Evolutionary conservation across 2,888 invertebrate genomes (phyloP), one percentile per base, ranked within the genome.

Genomic region (Chironomus riparius): DNA sequence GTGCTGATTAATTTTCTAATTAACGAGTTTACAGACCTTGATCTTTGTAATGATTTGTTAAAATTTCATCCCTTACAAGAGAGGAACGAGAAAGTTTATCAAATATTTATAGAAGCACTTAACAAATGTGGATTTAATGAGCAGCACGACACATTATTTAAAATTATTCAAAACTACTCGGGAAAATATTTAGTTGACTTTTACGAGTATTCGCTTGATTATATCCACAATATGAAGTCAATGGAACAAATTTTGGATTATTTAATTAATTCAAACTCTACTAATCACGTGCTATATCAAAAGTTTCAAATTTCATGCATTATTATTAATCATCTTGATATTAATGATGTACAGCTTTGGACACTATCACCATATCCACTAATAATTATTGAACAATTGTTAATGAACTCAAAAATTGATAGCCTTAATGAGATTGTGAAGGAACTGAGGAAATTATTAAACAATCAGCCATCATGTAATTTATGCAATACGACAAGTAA

Each of bases 331-430:
- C 87, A 87, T 79, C 86, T 92, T 75, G 86, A 88, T 5, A 76
- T 80, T 0, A 85, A 83, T 68, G 87, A 91, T 15, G 12, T 12
- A 80, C 87, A 88, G 75, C 87, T 91, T 77, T 88, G 90, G 82
- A 87, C 88, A 78, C 81, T 92, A 22, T 86, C 91, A 21, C 87
- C 88, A 69, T 87, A 87, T 78, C 96, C 96, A 0, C 81, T 92
- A 61, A 83, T 92, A 3, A 90, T 96, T 80, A 85, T 95, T 7
- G 96, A 96, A 81, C 93, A 94, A 81, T 86, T 94, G 74, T 82
- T 96, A 12, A 95, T 96, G 94, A 95, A 95, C 81, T 91, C 90
- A 0, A 91, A 91, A 81, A 85, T 93, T 72, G 92, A 92, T 79
- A 85, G 87, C 72, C 83, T 93, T 6, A 85, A 22, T 13, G 5